Conservation (phyloP, 2,113 vertebrate genomes). For the Blennius ocellaris region DNA sequence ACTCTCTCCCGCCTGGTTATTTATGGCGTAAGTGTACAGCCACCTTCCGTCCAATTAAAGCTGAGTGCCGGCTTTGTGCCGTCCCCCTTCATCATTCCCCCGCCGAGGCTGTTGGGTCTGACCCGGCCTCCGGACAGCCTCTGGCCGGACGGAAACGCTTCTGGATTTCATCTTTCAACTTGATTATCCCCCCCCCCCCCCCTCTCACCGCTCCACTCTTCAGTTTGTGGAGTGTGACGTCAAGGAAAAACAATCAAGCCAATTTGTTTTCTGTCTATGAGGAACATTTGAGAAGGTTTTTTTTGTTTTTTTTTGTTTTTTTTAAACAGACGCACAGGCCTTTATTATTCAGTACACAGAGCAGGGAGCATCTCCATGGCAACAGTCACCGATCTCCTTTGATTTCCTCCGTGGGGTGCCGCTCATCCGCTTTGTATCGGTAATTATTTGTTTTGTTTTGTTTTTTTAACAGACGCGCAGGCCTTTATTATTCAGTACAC, state of each 20-base stretch:
- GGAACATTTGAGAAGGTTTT: neutral
- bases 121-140: constrained; percentile 28
- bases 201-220: constrained; percentile 27
- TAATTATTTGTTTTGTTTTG: too few relatives aligned
- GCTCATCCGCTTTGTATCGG: too few relatives aligned
- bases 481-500: too few relatives aligned
- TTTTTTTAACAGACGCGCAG: too few relatives aligned
- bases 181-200: constrained; percentile 26
- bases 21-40: constrained; percentile 65
- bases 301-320: too few relatives aligned
- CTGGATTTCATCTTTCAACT: constrained; percentile 32
- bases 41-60: constrained; percentile 79
- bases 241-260: constrained; percentile 1
- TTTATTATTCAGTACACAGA: too few relatives aligned
- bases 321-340: too few relatives aligned
- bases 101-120: constrained; percentile 23
- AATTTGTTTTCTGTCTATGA: neutral
- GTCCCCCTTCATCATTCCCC: constrained; percentile 66
- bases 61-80: constrained; percentile 70
- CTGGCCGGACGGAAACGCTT: constrained; percentile 37
- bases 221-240: constrained; percentile 33
- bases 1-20: constrained; percentile 57
- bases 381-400: too few relatives aligned
- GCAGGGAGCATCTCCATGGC: too few relatives aligned
- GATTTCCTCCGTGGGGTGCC: too few relatives aligned